Evolutionary conservation across 2,113 vertebrate genomes (phyloP).

Genomic region (Caloenas nicobarica): DNA sequence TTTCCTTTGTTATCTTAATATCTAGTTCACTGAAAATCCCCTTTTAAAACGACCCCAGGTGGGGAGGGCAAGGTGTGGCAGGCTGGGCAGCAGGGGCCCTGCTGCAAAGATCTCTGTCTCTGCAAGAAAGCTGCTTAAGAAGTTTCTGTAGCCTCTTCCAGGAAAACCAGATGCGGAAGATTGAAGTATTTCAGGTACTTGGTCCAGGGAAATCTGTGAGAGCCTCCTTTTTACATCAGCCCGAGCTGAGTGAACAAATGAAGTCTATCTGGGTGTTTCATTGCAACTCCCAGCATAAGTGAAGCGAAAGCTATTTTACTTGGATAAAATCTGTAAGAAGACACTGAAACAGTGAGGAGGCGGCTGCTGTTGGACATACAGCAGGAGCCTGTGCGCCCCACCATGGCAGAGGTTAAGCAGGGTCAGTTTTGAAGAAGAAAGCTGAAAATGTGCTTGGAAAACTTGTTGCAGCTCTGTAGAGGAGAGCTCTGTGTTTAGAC

Average conservation of each 20-base stretch:
- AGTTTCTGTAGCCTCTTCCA: background rate
- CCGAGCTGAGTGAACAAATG: background rate
- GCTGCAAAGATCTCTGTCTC: background rate
- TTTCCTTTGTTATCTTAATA: background rate
- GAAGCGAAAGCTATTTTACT: background rate
- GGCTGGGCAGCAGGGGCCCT: background rate
- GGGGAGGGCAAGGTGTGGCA: background rate
- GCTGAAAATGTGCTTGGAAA: background rate
- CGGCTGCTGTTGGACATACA: background rate
- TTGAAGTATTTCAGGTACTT: background rate
- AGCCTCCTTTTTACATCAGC: background rate
- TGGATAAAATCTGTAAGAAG: background rate
- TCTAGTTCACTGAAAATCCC: background rate
- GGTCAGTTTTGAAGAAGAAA: background rate
- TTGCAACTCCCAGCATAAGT: background rate
- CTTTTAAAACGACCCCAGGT: rapidly evolving
- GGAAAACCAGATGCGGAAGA: background rate
- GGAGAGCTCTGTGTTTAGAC: rapidly evolving
- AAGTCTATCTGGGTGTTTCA: background rate
- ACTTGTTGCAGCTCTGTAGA: rapidly evolving
- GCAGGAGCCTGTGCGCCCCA: background rate
- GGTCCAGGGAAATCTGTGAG: background rate
- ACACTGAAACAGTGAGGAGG: background rate
- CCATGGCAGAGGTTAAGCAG: background rate
- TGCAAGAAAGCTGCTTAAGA: background rate